phyloP scores from a whole-genome alignment of 2,113 vertebrate genomes.

The Atherinomorus stipes region DNA sequence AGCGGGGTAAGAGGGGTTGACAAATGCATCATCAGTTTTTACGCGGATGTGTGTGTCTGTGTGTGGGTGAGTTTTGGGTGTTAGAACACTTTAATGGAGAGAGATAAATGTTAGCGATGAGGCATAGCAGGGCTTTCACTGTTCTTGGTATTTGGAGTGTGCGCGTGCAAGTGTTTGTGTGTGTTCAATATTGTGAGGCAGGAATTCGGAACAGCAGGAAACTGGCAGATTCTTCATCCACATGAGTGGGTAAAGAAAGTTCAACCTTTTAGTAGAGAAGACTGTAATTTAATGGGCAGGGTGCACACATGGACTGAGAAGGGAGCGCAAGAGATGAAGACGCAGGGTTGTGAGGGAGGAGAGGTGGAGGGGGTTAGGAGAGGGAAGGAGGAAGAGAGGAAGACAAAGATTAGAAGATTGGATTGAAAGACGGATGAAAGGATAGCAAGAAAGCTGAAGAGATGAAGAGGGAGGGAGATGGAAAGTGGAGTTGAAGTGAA shows the following conservation, averaged over 20 bases:
- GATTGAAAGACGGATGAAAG: conserved; percentile 57
- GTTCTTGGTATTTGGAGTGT: conserved; percentile 26
- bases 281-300: conserved; percentile 90
- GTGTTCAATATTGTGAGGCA: conserved; percentile 72
- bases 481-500: conserved; percentile 23
- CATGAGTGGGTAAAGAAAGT: conserved; percentile 86
- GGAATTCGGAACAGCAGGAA: conserved; percentile 84
- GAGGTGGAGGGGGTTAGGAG: no score
- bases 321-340: conserved; percentile 63
- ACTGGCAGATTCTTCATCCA: conserved; percentile 85
- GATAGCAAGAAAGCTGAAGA: conserved; percentile 46
- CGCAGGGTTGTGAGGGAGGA: conserved; percentile 43
- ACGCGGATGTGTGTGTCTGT: conserved; percentile 12
- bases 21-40: conserved; percentile 52
- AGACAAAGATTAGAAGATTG: conserved; percentile 56
- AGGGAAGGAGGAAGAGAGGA: neutral
- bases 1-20: conserved; percentile 43
- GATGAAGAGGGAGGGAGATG: conserved; percentile 30
- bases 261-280: conserved; percentile 89
- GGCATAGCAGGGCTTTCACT: conserved; percentile 32
- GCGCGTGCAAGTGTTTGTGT: conserved; percentile 54
- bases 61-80: conserved; percentile 17
- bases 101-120: conserved; percentile 64
- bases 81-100: conserved; percentile 52
- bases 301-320: conserved; percentile 77